phyloP scores from a whole-genome alignment of 2,113 vertebrate species.

The Balaeniceps rex region DNA sequence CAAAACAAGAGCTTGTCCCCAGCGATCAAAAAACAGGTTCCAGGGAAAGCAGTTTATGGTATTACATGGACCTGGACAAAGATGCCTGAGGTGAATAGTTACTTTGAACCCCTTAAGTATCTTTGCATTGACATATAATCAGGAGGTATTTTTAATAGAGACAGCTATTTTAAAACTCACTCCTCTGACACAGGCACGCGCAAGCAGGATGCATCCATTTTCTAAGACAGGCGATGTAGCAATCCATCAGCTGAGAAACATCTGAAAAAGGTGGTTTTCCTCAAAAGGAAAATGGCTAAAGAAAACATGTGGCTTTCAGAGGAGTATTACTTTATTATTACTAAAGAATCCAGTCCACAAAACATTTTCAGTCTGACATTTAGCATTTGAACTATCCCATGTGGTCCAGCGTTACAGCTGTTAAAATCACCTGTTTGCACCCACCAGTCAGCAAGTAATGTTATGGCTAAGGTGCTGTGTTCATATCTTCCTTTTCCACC shows the following conservation, averaged over 20 bases:
- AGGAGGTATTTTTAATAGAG: background rate
- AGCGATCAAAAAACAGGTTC: background rate
- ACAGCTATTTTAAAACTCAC: conserved; percentile 17
- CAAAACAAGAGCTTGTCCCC: background rate
- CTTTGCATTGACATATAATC: background rate
- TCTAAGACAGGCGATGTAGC: background rate
- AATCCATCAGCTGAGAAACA: conserved; percentile 51
- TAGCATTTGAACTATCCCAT: background rate
- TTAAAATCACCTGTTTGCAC: conserved; percentile 24
- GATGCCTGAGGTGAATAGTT: background rate
- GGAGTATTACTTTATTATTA: conserved; percentile 50
- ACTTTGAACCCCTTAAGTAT: background rate
- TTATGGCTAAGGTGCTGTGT: background rate
- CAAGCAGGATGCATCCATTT: conserved; percentile 32
- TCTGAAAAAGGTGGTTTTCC: conserved; percentile 42
- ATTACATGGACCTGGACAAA: background rate
- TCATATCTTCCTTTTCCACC: background rate
- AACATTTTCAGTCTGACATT: conserved; percentile 38
- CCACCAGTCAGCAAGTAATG: background rate
- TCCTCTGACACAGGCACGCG: conserved; percentile 33
- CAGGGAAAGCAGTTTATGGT: background rate
- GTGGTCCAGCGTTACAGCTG: background rate
- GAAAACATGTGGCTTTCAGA: conserved; percentile 58
- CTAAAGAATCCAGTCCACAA: conserved; percentile 50
- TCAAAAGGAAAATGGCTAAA: conserved; percentile 58